Base-by-base conservation (phyloP, 2,797 vertebrate genomes). In the Miichthys miiuy region DNA sequence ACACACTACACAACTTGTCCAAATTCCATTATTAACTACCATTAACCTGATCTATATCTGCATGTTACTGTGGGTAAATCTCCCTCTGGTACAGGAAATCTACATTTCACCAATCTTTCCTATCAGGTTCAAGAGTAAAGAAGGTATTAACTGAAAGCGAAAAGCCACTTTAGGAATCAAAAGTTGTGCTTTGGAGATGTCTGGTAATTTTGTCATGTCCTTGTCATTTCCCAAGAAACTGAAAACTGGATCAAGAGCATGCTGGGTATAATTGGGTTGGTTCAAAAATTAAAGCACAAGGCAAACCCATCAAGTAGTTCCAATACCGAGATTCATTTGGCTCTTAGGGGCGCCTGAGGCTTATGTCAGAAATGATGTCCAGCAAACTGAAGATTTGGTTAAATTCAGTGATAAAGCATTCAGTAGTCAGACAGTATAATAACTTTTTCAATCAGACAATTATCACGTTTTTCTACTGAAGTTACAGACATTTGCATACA, bases 21-120 rank as follows among this genome's bases (percentile, higher is more conserved):
- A 86, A 82, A 88, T 89, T 77, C 81, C 81, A 79, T 78, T 67
- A 83, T 89, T 76, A 73, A 86, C 55, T 81, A 69, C 46, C 42
- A 68, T 87, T 80, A 58, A 62, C 12, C 52, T 42, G 51, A 38
- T 52, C 5, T 52, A 21, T 23, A 13, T 14, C 51, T 52, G 21
- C 14, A 23, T 13, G 21, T 23, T n/a, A n/a, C 20, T 51, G n/a
- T n/a, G 50, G n/a, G 50, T 21, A n/a, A 21, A 51, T 38, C 34
- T 38, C 8, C 2, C 34, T 38, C 8, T 9, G 34, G 34, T 38
- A 38, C 34, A 38, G 50, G 20, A 51, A 51, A 21, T 21, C 20
- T n/a, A 51, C 20, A 11, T 21, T n/a, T 51, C 20, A 21, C 34
- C 34, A 50, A 21, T 52, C 21, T 46, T 56, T 23, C 23, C 17